Percentiles rank a stretch among this genome's conserved stretches.
These are phyloP conservation scores for Notoglanidium macrostoma DNA, from an alignment of 2,797 vertebrate genomes.

Conservation along the genomic window DNA sequence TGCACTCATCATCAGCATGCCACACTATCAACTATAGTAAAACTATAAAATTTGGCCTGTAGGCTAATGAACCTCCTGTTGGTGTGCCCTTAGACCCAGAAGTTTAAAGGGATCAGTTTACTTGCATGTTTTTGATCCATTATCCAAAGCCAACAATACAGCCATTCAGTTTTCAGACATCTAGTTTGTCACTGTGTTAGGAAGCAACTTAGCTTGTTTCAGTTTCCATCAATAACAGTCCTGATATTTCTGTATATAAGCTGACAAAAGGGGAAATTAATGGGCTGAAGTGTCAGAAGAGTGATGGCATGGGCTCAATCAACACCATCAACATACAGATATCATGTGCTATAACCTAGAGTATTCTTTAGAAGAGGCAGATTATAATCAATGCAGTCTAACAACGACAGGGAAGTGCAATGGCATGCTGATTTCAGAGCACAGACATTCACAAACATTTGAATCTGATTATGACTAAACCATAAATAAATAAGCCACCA, in stretches of 20 bases:
- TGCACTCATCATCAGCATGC: too few relatives aligned
- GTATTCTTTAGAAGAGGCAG: background rate
- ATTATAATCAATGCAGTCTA: background rate
- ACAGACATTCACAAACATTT: background rate
- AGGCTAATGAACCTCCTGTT: background rate
- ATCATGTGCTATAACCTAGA: background rate
- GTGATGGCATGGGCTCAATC: background rate
- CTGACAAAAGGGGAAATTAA: background rate
- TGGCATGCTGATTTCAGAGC: background rate
- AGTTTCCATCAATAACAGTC: background rate
- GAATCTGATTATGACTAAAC: background rate
- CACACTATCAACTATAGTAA: background rate
- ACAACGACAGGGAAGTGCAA: background rate
- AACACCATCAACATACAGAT: background rate
- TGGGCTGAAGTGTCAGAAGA: background rate
- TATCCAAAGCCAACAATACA: constrained; percentile 2
- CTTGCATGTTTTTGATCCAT: background rate
- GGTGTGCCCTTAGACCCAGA: background rate
- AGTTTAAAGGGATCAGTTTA: background rate
- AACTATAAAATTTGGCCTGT: background rate
- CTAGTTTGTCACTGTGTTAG: background rate
- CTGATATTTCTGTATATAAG: too few relatives aligned
- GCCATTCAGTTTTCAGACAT: constrained; percentile 2
- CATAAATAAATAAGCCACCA: background rate
- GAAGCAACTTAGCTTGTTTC: background rate